These are phyloP conservation scores for Tapirus terrestris DNA, from an alignment of 2,113 vertebrate genomes.

Conservation along the genomic window DNA sequence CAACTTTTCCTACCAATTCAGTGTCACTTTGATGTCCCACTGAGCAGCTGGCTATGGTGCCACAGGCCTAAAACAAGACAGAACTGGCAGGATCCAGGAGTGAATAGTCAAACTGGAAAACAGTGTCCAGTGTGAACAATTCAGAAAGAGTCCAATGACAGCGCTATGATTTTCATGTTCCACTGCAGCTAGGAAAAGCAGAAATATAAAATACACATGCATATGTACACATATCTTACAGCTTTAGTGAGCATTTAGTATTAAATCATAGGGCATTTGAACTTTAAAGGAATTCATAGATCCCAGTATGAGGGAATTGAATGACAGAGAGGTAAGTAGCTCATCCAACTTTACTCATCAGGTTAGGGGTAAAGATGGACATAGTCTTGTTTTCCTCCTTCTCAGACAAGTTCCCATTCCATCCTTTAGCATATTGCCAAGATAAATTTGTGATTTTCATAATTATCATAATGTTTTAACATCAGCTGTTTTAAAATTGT, in stretches of 20 bases:
- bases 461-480: neutral
- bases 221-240: neutral
- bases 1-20: conserved; percentile 59
- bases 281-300: neutral
- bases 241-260: neutral
- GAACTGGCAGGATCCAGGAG: neutral
- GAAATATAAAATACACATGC: neutral
- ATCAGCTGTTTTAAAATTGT: neutral
- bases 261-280: neutral
- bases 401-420: neutral
- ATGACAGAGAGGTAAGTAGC: neutral
- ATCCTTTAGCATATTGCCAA: neutral
- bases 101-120: neutral
- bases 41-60: conserved; percentile 38
- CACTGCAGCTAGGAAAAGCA: neutral
- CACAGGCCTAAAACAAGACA: conserved; percentile 51
- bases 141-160: neutral
- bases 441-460: neutral
- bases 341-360: too few relatives aligned
- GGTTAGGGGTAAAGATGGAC: neutral
- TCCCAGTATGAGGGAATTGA: neutral
- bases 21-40: conserved; percentile 39
- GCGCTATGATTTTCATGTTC: neutral
- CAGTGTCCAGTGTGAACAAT: neutral
- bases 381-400: neutral